These are phyloP conservation scores for Trichopoda pennipes DNA, from an alignment of 2,888 invertebrate species.

Conservation along the genomic window DNA sequence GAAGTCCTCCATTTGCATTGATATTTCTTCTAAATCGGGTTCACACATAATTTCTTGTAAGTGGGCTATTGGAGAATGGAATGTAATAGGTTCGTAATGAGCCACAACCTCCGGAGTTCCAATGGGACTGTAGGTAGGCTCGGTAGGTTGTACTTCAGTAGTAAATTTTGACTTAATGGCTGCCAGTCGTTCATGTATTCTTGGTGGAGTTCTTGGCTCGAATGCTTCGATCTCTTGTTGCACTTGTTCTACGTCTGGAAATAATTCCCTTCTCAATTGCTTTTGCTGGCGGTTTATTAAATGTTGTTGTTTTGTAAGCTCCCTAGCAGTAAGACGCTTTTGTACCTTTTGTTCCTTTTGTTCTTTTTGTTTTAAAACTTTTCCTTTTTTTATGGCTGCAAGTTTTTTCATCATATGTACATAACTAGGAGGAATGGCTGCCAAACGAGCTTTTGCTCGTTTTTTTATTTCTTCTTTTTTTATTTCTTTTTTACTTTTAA, in stretches of 20 bases:
- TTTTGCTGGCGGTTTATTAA: conserved; percentile 48
- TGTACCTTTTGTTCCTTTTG: conserved; percentile 1
- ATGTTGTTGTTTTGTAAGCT: conserved; percentile 32
- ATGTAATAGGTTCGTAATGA: conserved; percentile 22
- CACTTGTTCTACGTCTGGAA: conserved; percentile 17
- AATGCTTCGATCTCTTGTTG: conserved; percentile 4
- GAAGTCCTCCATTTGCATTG: conserved; percentile 36
- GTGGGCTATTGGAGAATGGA: conserved; percentile 15
- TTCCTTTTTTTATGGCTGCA: conserved; percentile 1
- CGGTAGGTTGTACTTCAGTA: not conserved
- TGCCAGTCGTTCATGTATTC: conserved; percentile 13
- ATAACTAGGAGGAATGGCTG: conserved; percentile 18
- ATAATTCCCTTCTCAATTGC: conserved; percentile 15
- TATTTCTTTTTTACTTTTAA: conserved; percentile 10
- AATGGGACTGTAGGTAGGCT: conserved; percentile 27
- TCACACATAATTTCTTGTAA: conserved; percentile 23
- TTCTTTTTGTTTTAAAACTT: conserved; percentile 10
- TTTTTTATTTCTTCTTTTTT: not conserved
- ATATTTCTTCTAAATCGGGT: conserved; percentile 35
- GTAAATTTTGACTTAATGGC: conserved; percentile 34
- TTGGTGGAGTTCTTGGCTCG: conserved; percentile 26
- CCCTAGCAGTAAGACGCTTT: conserved; percentile 16
- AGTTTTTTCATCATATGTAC: conserved; percentile 29
- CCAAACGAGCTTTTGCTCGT: not conserved
- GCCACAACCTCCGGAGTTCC: conserved; percentile 40